Evolutionary conservation across 2,888 invertebrate species (phyloP).

Genomic region (Allygus modestus): DNA sequence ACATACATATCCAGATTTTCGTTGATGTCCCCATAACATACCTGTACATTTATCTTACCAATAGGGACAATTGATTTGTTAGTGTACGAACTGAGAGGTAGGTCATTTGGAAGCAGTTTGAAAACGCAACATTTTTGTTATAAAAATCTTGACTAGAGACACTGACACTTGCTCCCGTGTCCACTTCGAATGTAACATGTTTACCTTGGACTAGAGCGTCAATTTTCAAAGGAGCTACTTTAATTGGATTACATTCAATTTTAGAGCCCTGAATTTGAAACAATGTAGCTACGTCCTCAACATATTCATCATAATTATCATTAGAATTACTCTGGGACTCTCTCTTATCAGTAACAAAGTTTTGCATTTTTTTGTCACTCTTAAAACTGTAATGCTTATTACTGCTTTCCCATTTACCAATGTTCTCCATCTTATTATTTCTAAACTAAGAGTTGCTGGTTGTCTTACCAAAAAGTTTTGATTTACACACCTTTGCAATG

Average conservation of each 20-base stretch:
- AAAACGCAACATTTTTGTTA: background rate
- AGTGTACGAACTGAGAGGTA: slow-evolving; percentile 25
- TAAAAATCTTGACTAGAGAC: slow-evolving; percentile 36
- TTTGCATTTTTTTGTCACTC: too few species aligned
- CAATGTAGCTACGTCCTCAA: too few species aligned
- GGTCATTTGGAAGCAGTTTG: background rate
- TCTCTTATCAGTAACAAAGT: too few species aligned
- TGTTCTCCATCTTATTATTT: too few species aligned
- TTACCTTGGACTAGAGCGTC: background rate
- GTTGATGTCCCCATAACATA: background rate
- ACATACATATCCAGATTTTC: slow-evolving; percentile 36
- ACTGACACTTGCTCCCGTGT: slow-evolving; percentile 10
- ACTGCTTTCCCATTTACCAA: too few species aligned
- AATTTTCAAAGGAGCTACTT: too few species aligned
- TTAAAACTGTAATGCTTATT: too few species aligned
- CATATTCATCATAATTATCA: background rate
- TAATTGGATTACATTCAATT: background rate
- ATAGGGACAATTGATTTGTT: slow-evolving; percentile 9
- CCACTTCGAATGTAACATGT: background rate
- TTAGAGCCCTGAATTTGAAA: background rate
- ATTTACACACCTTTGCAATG: too few species aligned
- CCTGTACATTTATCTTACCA: slow-evolving; percentile 30
- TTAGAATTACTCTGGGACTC: too few species aligned
- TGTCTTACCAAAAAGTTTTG: too few species aligned
- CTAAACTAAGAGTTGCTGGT: too few species aligned